Percentiles rank a stretch among this genome's conserved stretches.
These are phyloP conservation scores for Paracanthobrama guichenoti DNA, from an alignment of 2,113 vertebrate species.

Conservation along the genomic window DNA sequence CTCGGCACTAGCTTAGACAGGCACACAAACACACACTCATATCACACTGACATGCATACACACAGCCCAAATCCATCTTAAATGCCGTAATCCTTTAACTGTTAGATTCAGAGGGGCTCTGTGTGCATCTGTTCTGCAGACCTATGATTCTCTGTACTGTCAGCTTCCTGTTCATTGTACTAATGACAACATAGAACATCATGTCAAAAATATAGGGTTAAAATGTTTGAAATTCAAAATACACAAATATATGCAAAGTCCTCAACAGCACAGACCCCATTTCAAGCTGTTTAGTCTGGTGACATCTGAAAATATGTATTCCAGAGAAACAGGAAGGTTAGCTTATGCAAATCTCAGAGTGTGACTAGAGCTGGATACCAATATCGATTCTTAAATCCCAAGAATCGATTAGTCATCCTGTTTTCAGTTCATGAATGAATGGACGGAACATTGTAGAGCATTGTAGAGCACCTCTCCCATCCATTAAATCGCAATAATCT, in stretches of 20 bases:
- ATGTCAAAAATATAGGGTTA: neutral
- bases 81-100: slow-evolving; percentile 29
- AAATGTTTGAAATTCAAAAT: neutral
- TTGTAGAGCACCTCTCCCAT: too few relatives aligned
- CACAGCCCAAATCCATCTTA: slow-evolving; percentile 47
- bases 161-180: slow-evolving; percentile 1
- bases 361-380: too few relatives aligned
- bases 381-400: too few relatives aligned
- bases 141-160: neutral
- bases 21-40: slow-evolving; percentile 22
- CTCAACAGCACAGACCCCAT: neutral
- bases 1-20: neutral
- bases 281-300: neutral
- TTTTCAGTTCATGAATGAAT: too few relatives aligned
- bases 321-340: slow-evolving; percentile 16
- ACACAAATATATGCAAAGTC: neutral
- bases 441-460: too few relatives aligned
- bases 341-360: neutral
- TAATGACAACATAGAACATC: neutral
- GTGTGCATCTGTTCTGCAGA: slow-evolving; percentile 31
- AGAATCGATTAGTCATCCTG: too few relatives aligned
- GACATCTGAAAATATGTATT: neutral
- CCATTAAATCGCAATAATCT: too few relatives aligned
- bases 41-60: slow-evolving; percentile 32
- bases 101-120: slow-evolving; percentile 1